Conservation (phyloP, 2,113 vertebrate genomes). For the Dipodomys stephensi region DNA sequence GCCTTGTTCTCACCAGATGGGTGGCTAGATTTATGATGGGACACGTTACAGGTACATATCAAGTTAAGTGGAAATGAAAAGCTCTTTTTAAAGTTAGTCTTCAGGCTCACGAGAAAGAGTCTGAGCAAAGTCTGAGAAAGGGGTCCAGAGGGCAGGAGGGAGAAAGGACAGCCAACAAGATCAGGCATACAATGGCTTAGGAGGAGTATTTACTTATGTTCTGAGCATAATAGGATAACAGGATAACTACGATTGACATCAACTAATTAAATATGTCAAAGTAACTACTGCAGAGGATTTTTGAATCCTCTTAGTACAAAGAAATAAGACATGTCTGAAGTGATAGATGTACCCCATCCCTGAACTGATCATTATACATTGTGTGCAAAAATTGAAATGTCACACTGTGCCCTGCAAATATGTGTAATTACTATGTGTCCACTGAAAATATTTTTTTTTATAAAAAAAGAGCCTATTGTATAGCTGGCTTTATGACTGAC, state of each 20-base stretch:
- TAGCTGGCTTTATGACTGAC: neutral
- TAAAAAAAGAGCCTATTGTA: neutral
- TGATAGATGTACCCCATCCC: neutral
- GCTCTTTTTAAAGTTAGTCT: neutral
- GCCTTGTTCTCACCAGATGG: constrained; percentile 60
- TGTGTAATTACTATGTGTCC: neutral
- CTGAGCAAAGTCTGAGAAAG: neutral
- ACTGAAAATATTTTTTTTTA: neutral
- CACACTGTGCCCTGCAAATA: neutral
- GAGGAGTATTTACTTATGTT: neutral
- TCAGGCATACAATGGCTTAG: neutral
- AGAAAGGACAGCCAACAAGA: neutral
- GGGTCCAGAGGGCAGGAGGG: neutral
- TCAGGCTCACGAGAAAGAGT: neutral
- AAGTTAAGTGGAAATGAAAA: constrained; percentile 42
- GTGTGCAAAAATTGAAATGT: neutral
- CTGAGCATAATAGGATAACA: neutral
- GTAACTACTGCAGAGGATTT: neutral
- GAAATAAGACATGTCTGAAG: neutral
- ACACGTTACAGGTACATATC: constrained; percentile 17
- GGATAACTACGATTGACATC: neutral
- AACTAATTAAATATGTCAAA: constrained; percentile 6
- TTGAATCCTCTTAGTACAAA: neutral
- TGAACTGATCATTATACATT: neutral
- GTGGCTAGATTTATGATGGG: constrained; percentile 50